These are phyloP conservation scores for Morelia viridis DNA, from an alignment of 2,797 vertebrate genomes.

Conservation along the genomic window DNA sequence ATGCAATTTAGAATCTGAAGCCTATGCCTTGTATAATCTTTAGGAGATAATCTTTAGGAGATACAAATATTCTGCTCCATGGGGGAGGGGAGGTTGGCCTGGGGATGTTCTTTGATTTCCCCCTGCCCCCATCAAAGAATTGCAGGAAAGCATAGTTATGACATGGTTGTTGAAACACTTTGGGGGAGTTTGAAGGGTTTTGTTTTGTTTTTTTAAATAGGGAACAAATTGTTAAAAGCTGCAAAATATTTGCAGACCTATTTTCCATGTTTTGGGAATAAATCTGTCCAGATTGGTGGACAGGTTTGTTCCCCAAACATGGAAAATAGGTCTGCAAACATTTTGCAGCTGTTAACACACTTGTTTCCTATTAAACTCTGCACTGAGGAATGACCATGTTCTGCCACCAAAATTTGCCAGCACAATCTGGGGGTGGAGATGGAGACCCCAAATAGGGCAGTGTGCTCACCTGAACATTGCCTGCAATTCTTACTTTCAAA, in stretches of 20 bases:
- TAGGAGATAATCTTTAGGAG: neutral
- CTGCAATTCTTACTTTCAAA: neutral
- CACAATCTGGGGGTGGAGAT: neutral
- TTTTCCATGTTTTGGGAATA: neutral
- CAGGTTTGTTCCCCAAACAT: neutral
- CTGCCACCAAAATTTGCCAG: neutral
- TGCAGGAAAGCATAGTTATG: too few species aligned
- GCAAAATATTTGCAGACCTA: neutral
- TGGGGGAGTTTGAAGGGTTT: too few species aligned
- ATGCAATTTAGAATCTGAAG: neutral
- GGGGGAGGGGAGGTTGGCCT: too few species aligned
- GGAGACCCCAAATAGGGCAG: neutral
- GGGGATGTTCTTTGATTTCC: too few species aligned
- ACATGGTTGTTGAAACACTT: too few species aligned
- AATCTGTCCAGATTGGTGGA: neutral
- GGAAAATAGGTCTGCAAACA: neutral
- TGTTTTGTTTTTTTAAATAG: too few species aligned
- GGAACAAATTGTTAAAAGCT: neutral
- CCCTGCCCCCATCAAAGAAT: too few species aligned
- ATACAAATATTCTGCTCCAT: too few species aligned
- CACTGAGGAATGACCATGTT: neutral
- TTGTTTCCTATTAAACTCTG: neutral
- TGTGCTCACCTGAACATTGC: neutral
- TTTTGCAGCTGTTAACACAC: neutral
- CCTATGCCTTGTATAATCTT: neutral